Evolutionary conservation across 2,113 vertebrate genomes (phyloP).

Genomic region (Nesogale talazaci): DNA sequence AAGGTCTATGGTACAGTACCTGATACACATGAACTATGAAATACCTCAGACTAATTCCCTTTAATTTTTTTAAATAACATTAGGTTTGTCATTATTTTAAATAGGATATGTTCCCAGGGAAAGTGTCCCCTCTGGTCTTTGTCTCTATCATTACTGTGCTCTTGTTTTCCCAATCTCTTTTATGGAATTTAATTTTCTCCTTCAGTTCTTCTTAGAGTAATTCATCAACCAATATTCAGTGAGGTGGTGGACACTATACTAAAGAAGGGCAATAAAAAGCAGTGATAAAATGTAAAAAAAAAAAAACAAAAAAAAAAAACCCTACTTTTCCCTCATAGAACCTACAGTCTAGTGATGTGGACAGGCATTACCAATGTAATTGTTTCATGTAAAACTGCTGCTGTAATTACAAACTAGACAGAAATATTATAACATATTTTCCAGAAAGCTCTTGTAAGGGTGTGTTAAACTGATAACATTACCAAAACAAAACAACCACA

Average conservation of each 20-base stretch:
- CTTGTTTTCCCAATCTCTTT: not conserved
- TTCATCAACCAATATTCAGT: not conserved
- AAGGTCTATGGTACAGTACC: not conserved
- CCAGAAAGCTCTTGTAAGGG: not conserved
- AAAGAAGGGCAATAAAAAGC: not conserved
- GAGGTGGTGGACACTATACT: not conserved
- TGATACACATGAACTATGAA: not conserved
- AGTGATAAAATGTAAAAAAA: not conserved
- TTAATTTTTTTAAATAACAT: not conserved
- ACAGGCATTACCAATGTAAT: not conserved
- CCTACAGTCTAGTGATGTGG: not conserved
- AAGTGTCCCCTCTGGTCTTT: not conserved
- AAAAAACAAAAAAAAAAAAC: not conserved
- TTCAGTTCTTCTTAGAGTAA: not conserved
- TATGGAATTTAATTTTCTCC: not conserved
- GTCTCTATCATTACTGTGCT: not conserved
- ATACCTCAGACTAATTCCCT: not conserved
- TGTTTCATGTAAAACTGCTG: not conserved
- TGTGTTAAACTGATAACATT: too few relatives aligned
- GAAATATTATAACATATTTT: not conserved
- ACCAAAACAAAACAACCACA: too few relatives aligned
- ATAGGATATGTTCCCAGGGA: not conserved
- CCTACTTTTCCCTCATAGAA: not conserved
- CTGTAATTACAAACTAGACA: not conserved
- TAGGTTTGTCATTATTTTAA: not conserved